phyloP scores from a whole-genome alignment of 2,888 invertebrate species.

The Rosalia funebris region DNA sequence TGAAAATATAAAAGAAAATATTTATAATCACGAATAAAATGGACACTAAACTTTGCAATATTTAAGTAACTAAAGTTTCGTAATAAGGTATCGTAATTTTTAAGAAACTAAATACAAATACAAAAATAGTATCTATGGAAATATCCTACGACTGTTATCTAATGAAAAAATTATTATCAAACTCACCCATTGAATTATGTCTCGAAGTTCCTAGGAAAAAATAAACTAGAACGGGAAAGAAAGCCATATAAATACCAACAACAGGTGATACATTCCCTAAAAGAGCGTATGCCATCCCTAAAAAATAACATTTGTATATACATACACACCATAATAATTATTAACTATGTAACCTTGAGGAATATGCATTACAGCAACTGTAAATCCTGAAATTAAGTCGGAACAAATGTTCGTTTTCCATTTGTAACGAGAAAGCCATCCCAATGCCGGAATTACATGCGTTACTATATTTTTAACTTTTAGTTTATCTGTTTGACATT shows the following conservation, averaged over 20 bases:
- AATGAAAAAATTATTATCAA: too few relatives aligned
- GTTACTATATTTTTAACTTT: constrained; percentile 25
- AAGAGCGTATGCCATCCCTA: constrained; percentile 70
- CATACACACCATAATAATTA: not conserved
- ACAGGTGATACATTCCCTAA: constrained; percentile 67
- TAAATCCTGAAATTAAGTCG: constrained; percentile 85
- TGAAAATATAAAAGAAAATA: too few relatives aligned
- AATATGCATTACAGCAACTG: constrained; percentile 87
- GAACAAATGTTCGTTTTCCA: constrained; percentile 70
- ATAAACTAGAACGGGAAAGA: constrained; percentile 66
- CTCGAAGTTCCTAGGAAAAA: constrained; percentile 61
- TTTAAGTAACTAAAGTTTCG: too few relatives aligned
- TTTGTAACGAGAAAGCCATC: constrained; percentile 73
- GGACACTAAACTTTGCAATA: too few relatives aligned
- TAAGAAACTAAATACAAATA: too few relatives aligned
- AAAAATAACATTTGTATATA: constrained; percentile 37
- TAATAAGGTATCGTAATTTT: too few relatives aligned
- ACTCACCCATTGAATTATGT: constrained; percentile 63
- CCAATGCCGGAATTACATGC: constrained; percentile 67
- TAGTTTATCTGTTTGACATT: constrained; percentile 20
- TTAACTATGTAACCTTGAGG: constrained; percentile 75
- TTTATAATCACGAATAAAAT: too few relatives aligned
- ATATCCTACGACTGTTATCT: too few relatives aligned
- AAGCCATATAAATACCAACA: constrained; percentile 69
- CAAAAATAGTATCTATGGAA: too few relatives aligned